Base-by-base conservation (phyloP, 2,888 invertebrate species). In the Xylophagus ater region DNA sequence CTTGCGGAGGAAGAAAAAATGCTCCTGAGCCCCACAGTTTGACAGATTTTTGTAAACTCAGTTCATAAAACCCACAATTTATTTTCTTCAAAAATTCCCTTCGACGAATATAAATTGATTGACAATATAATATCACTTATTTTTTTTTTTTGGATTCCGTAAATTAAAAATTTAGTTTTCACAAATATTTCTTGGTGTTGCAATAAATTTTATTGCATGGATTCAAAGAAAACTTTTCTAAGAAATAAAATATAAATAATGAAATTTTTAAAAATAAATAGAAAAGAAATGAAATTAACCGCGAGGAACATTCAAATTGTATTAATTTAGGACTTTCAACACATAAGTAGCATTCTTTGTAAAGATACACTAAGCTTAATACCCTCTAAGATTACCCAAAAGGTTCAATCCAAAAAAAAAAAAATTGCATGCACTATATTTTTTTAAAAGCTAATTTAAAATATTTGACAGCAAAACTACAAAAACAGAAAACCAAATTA, bases 21-120 rank as follows among this genome's bases (percentile, higher is more conserved):
- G 87, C 85, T 76, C 87, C 87, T 73, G 87, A 83, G 74, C 88
- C 87, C 88, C 88, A 89, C 88, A 89, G 88, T 80, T 88, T 88
- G 88, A 79, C 80, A 79, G 84, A 78, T 80, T 58, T 61, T 56
- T 52, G 51, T 55, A 51, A 51, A 26, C 39, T 40, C 31, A 23
- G 41, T 37, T 39, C 42, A 32, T 33, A 38, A 38, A 38, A 38
- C 10, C 13, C 21, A 19, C 12, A 12, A 21, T 24, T 12, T n/a
- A 26, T n/a, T n/a, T 20, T 12, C 12, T 21, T 19, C 5, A 28
- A n/a, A 13, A 20, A 18, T 29, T 13, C 20, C 17, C 17, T 15
- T 36, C 28, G n/a, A 23, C 23, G 23, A 8, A 23, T 10, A 8
- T 23, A 23, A 23, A 6, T 10, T 8, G 10, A 23, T 10, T 10